A percentile compares a stretch with the other conserved stretches of the same genome.
Conservation (phyloP, 2,888 invertebrate species). For the Acrobasis consociella region DNA sequence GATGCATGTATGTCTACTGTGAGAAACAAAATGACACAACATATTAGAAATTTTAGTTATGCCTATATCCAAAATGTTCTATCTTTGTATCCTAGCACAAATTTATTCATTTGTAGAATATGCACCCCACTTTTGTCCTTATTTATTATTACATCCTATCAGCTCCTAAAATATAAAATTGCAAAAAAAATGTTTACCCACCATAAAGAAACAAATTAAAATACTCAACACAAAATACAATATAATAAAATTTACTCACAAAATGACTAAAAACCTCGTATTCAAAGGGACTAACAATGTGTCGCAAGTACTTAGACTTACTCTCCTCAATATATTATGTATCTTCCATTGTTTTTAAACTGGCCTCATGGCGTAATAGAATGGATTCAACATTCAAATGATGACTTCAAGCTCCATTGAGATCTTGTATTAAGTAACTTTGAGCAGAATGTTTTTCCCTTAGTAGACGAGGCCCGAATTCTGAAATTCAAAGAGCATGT, state of each 20-base stretch:
- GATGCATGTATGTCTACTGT: constrained; percentile 52
- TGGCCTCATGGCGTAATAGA: no score
- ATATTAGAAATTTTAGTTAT: constrained; percentile 28
- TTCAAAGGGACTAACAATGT: background rate
- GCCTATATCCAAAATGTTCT: constrained; percentile 23
- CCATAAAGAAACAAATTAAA: background rate
- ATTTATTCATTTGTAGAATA: constrained; percentile 37
- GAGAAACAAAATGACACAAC: constrained; percentile 23
- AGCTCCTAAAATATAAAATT: no score
- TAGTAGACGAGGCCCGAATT: background rate
- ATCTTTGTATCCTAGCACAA: constrained; percentile 39
- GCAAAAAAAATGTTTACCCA: no score
- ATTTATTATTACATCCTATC: constrained; percentile 11
- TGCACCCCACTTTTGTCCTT: constrained; percentile 36
- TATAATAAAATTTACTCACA: constrained; percentile 1
- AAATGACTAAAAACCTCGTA: background rate
- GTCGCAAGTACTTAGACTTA: background rate
- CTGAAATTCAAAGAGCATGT: constrained; percentile 25
- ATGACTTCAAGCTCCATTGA: no score
- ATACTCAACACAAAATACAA: constrained; percentile 3
- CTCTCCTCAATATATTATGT: no score
- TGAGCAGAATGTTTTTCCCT: background rate
- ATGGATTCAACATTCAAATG: no score
- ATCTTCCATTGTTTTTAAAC: no score
- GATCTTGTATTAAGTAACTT: no score